These are phyloP conservation scores for Callaeas wilsoni DNA, from an alignment of 2,113 vertebrate species.

Conservation along the genomic window DNA sequence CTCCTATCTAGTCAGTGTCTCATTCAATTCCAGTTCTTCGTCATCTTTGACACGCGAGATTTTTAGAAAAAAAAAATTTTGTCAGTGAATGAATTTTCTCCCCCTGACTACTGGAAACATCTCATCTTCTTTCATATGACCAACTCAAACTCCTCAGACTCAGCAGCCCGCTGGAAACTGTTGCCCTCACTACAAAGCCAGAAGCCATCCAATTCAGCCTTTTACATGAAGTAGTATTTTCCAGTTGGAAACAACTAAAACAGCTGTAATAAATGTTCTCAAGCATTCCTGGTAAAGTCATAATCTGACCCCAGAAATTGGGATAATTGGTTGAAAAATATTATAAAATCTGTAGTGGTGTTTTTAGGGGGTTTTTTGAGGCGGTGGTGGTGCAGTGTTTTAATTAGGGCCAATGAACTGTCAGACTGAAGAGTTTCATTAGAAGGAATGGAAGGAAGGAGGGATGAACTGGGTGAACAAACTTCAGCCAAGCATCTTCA, in stretches of 20 bases:
- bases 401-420: neutral
- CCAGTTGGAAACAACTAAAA: neutral
- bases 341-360: neutral
- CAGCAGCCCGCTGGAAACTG: neutral
- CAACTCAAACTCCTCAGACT: neutral
- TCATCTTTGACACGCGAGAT: rapidly evolving
- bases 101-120: neutral
- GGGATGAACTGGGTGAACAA: neutral
- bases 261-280: neutral
- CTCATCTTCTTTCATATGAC: neutral
- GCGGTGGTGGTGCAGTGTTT: rapidly evolving
- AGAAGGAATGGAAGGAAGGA: neutral
- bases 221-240: neutral
- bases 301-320: neutral
- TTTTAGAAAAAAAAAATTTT: neutral
- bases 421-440: neutral
- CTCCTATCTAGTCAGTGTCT: neutral
- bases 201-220: neutral
- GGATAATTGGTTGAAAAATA: neutral
- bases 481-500: neutral
- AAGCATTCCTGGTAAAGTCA: neutral
- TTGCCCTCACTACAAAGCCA: neutral
- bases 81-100: neutral
- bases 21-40: neutral
- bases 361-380: neutral